Evolutionary conservation across 2,888 invertebrate species (phyloP), one percentile per base, ranked within the genome.

Genomic region (Drosophila anomalata): DNA sequence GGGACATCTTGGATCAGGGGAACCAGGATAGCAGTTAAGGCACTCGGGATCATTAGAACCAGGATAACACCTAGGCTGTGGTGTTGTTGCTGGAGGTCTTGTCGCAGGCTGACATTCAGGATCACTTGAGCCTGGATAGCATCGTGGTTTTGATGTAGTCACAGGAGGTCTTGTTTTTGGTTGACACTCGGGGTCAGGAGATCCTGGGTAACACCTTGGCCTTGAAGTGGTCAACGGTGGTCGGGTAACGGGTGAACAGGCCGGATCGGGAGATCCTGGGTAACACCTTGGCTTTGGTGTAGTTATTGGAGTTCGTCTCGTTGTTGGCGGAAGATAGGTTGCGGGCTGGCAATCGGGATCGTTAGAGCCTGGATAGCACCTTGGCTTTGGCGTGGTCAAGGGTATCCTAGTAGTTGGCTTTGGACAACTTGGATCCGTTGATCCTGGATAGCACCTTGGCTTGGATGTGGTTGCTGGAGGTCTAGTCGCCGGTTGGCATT

Each of bases 321-420:
- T 24, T 20, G 54, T 55, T 1, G 47, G 44, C 26, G 20, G 51
- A 1, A 60, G 9, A n/a, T 65, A 65, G 1, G 65, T 66, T 1
- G 61, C 65, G 2, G 65, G 65, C 24, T 66, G 65, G 20, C 65
- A 66, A 5, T 42, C 33, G 3, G 61, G 61, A 41, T 60, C 60
- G 8, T 31, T 80, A 0, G 90, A 88, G 0, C 92, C 92, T 0
- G 92, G 92, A 63, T 57, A 92, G 20, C 42, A 42, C 3, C 11
- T 17, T 20, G 20, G 48, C 11, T 17, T 29, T 14, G 17, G 24
- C 6, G 47, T 14, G 2, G 47, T 47, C 0, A 8, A 3, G 4
- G 41, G 41, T 8, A 9, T 14, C 8, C 29, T 29, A 29, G 29
- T 29, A 8, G 54, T 42, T 8, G 60, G 60, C 17, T 46, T 24